Base-by-base conservation (phyloP, 1,140 invertebrate species). In the Diorhabda carinulata region DNA sequence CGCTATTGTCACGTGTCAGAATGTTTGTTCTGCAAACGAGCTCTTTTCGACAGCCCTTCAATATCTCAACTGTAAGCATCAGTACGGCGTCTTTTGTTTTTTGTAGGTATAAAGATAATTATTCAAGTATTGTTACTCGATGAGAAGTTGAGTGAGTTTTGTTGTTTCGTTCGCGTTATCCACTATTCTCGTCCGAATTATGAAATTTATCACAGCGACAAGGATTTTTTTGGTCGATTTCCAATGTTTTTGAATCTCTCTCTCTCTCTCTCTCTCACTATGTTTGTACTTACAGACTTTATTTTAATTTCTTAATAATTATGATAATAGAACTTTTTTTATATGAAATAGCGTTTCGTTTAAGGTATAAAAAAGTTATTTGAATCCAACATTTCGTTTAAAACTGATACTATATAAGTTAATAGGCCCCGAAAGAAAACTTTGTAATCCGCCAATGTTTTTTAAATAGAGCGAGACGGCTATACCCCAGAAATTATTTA, bases 1-100 rank as follows among this genome's bases (percentile, higher is more conserved):
- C 9, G 40, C 40, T 8, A 62, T 44, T 62, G 61, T 62, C 61
- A 43, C 61, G 61, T 62, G 61, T 5, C 59, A 10, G n/a, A n/a
- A 10, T 62, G 61, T 62, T 62, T 62, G 61, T 44, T 62, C 61
- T 44, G 43, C 61, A 62, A 62, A 62, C 61, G 61, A 62, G 61
- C 41, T 43, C 41, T 43, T 6, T 62, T 62, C 61, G 61, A 62
- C n/a, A 43, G 61, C 61, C 43, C 61, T 47, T 43, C 42, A 43
- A 52, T 52, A 25, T 52, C 5, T 62, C 3, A 43, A 62, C 61
- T 41, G 61, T 62, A 62, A 62, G 61, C 61, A 62, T 43, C 43
- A 44, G 61, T 62, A 43, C 41, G 41, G 5, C 9, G n/a, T 41
- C 10, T 10, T 62, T 62, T 41, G 42, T 62, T 62, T 62, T 43